These are phyloP conservation scores for Aleiodes alternator DNA, from an alignment of 2,888 invertebrate species.

Conservation along the genomic window DNA sequence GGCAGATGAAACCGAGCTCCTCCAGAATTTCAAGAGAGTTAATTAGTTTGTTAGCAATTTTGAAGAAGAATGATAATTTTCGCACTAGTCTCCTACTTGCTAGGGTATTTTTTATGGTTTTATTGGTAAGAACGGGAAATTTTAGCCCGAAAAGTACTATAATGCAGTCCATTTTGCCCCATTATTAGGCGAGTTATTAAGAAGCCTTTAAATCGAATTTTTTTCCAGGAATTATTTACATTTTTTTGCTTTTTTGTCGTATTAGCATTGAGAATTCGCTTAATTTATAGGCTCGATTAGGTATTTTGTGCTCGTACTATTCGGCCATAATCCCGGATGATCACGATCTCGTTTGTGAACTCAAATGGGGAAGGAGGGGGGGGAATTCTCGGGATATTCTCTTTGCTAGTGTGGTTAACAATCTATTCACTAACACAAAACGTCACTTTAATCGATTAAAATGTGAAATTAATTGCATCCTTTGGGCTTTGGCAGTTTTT, in stretches of 20 bases:
- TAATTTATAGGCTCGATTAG: slow-evolving; percentile 16
- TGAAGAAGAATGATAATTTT: too few species aligned
- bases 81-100: too few species aligned
- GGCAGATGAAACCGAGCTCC: too few species aligned
- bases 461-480: slow-evolving; percentile 26
- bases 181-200: too few species aligned
- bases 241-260: neutral
- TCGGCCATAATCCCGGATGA: slow-evolving; percentile 16
- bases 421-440: slow-evolving; percentile 13
- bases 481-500: neutral
- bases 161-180: neutral
- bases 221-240: neutral
- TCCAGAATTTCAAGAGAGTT: too few species aligned
- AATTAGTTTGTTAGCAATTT: too few species aligned
- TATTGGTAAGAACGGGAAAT: too few species aligned
- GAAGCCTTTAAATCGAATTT: neutral
- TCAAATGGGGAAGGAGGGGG: neutral
- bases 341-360: slow-evolving; percentile 19
- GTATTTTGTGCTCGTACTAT: neutral
- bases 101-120: too few species aligned
- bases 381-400: slow-evolving; percentile 20
- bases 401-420: slow-evolving; percentile 4
- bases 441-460: slow-evolving; percentile 33
- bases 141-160: too few species aligned
- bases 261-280: neutral